Conservation (phyloP, 2,888 invertebrate genomes). For the Chrysodeixis includens region DNA sequence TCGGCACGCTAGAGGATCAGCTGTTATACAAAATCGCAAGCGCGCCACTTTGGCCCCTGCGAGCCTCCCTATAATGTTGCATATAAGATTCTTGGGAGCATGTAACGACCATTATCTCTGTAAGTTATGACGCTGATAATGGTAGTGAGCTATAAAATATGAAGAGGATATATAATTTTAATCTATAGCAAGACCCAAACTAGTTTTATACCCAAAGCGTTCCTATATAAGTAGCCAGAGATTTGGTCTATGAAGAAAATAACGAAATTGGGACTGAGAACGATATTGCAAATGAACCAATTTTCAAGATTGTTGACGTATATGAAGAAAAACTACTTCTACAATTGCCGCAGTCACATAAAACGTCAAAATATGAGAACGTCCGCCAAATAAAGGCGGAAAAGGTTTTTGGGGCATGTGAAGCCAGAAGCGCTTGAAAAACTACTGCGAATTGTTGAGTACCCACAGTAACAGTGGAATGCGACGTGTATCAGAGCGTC, state of each 20-base stretch:
- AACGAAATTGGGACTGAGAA: constrained; percentile 50
- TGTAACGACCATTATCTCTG: constrained; percentile 64
- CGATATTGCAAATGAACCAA: constrained; percentile 54
- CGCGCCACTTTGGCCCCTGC: constrained; percentile 44
- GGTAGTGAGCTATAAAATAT: constrained; percentile 48
- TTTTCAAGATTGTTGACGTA: constrained; percentile 60
- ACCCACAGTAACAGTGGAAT: constrained; percentile 55
- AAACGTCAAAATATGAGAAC: constrained; percentile 62
- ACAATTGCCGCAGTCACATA: constrained; percentile 61
- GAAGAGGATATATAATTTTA: constrained; percentile 40
- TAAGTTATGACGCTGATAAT: constrained; percentile 63
- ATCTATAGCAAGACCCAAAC: constrained; percentile 16
- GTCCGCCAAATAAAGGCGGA: constrained; percentile 54
- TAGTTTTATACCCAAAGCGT: constrained; percentile 3
- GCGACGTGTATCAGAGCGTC: constrained; percentile 61
- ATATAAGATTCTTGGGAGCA: constrained; percentile 62
- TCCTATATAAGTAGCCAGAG: no score
- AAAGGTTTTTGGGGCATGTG: constrained; percentile 63
- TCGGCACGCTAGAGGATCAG: constrained; percentile 56
- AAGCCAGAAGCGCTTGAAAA: constrained; percentile 61
- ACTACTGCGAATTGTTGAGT: constrained; percentile 62
- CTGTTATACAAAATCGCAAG: constrained; percentile 56
- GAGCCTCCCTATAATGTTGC: constrained; percentile 60
- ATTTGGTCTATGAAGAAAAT: background rate
- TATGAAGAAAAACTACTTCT: constrained; percentile 56